phyloP scores from a whole-genome alignment of 1,140 invertebrate genomes.

The Alviniconcha marisindica region DNA sequence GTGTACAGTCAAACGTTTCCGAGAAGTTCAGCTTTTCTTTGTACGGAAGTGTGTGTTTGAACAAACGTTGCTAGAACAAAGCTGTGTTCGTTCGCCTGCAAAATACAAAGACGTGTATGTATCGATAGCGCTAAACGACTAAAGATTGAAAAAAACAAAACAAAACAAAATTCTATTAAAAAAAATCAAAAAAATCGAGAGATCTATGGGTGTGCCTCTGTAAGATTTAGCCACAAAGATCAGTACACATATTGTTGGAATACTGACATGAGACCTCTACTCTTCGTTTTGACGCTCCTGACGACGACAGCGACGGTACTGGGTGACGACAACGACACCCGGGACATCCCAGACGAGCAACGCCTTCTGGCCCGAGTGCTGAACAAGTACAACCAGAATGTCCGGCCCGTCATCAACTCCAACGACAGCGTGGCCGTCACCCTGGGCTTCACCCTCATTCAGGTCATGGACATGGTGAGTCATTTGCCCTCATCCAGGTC shows the following conservation, averaged over 20 bases:
- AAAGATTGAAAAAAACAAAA: background rate
- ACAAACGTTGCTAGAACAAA: too few relatives aligned
- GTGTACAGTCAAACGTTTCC: too few relatives aligned
- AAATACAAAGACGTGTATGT: background rate
- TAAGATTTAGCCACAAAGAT: too few relatives aligned
- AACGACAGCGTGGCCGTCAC: constrained; percentile 96
- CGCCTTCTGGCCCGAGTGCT: constrained; percentile 93
- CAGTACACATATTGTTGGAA: background rate
- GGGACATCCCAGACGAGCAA: constrained; percentile 88
- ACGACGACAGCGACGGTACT: background rate
- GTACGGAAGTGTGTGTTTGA: too few relatives aligned
- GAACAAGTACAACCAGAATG: constrained; percentile 95
- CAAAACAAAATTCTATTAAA: background rate
- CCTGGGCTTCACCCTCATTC: constrained; percentile 98
- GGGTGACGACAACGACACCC: background rate
- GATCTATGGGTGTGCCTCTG: too few relatives aligned
- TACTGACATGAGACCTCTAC: background rate
- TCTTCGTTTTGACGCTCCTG: background rate
- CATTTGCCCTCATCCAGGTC: too few relatives aligned
- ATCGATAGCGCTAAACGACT: background rate
- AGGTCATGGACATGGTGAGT: constrained; percentile 99
- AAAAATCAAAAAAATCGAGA: background rate
- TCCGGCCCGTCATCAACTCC: constrained; percentile 97
- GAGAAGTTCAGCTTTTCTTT: too few relatives aligned
- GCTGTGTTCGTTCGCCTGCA: too few relatives aligned